Base-by-base conservation (phyloP, 92 coral and sea anemone species). In the Diadumene lineata region DNA sequence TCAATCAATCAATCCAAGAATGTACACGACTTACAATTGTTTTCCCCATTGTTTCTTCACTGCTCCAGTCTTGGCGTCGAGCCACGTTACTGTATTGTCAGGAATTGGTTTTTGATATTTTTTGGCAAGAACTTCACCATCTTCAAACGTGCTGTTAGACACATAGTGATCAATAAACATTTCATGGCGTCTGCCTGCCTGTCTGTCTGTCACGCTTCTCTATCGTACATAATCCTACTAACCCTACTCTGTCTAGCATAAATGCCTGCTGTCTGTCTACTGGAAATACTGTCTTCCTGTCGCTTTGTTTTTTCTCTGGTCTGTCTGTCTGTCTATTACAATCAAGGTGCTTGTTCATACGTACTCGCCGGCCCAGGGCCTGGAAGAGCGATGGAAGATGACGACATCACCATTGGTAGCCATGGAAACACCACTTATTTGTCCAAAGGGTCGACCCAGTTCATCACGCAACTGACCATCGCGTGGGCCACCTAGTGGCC, bases 321-420 rank as follows among this genome's bases (percentile, higher is more conserved):
- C 60, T 53, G 60, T 53, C 60, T 53, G 60, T 15, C 60, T 53
- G 18, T 21, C 24, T 53, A 53, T 53, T 38, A 38, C n/a, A n/a
- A 44, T 44, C 51, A 9, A 44, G n/a, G 2, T 3, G 60, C 19
- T 16, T 53, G 60, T 21, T 23, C 18, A 1, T 44, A 81, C 98
- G 83, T 79, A 94, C 98, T 81, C 78, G 7, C 17, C 24, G 50
- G 56, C 77, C 99, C 99, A 96, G 18, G 32, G 31, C 66, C 99
- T 83, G 33, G 89, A 74, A 0, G 76, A 92, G 29, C 99, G 97
- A 51, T 96, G 99, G 71, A 96, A 89, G 58, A 96, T 92, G 16
- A 92, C 91, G 33, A 96, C 97, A 34, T 92, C 81, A 17, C 97
- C 97, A 0, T 72, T 58, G 2, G 89, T 34, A 38, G 84, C 90